Conservation (phyloP, 1,140 invertebrate genomes). For the Camponotus floridanus region DNA sequence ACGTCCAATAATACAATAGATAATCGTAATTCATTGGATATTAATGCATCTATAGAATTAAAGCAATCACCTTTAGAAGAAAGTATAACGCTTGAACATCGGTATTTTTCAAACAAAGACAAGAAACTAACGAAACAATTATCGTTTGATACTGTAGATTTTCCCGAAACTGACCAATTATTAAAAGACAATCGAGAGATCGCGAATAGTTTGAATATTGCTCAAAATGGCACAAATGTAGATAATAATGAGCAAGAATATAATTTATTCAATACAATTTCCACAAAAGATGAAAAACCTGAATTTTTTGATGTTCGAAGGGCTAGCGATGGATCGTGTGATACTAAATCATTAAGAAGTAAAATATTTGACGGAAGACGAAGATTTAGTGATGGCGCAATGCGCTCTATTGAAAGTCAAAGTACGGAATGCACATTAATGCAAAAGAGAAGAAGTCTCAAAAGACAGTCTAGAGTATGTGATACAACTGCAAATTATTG, state of each 20-base stretch:
- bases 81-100: slow-evolving; percentile 11
- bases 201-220: neutral
- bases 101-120: slow-evolving; percentile 22
- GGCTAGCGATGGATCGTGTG: slow-evolving; percentile 74
- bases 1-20: neutral
- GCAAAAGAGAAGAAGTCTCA: slow-evolving; percentile 75
- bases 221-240: slow-evolving; percentile 12
- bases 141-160: slow-evolving; percentile 64
- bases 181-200: neutral
- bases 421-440: slow-evolving; percentile 18
- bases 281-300: neutral
- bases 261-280: neutral
- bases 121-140: slow-evolving; percentile 66
- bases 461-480: slow-evolving; percentile 77
- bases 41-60: slow-evolving; percentile 15
- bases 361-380: slow-evolving; percentile 56
- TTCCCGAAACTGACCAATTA: slow-evolving; percentile 25
- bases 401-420: slow-evolving; percentile 49
- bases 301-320: slow-evolving; percentile 65
- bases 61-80: slow-evolving; percentile 44
- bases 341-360: slow-evolving; percentile 13
- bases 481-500: slow-evolving; percentile 68
- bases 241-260: slow-evolving; percentile 2
- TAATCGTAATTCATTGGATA: neutral
- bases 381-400: slow-evolving; percentile 77